Conservation (phyloP, 2,888 invertebrate genomes). For the Tipula vernalis region DNA sequence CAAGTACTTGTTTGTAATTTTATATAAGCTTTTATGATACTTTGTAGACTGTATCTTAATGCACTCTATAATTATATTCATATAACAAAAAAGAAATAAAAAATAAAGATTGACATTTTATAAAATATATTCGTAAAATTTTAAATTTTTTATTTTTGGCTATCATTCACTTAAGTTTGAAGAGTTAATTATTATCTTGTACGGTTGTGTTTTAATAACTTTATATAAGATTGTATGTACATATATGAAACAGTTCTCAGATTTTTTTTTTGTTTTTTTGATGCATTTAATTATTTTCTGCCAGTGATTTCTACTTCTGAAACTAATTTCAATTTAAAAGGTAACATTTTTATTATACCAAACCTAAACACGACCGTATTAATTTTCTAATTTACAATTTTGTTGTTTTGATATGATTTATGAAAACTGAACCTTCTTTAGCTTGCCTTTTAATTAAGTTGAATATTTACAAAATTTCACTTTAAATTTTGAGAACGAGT, state of each 20-base stretch:
- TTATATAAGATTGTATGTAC: background rate
- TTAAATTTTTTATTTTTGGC: background rate
- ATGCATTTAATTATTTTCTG: background rate
- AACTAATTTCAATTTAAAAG: too few relatives aligned
- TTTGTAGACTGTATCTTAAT: background rate
- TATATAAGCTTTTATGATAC: background rate
- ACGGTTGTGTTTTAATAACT: background rate
- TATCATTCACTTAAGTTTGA: background rate
- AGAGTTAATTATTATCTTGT: background rate
- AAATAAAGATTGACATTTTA: background rate
- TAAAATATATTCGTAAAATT: background rate
- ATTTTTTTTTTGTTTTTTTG: too few relatives aligned
- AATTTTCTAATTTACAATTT: too few relatives aligned
- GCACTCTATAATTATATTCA: background rate
- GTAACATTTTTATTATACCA: too few relatives aligned
- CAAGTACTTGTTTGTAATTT: background rate
- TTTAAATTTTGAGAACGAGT: too few relatives aligned
- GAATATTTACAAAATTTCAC: too few relatives aligned
- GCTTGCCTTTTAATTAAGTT: too few relatives aligned
- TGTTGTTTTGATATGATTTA: too few relatives aligned
- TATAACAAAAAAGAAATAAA: too few relatives aligned
- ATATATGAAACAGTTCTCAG: background rate
- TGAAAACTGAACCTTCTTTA: too few relatives aligned
- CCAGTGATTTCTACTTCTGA: background rate
- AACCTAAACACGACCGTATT: too few relatives aligned